Evolutionary conservation across 2,113 vertebrate genomes (phyloP).

Genomic region (Urocynchramus pylzowi): DNA sequence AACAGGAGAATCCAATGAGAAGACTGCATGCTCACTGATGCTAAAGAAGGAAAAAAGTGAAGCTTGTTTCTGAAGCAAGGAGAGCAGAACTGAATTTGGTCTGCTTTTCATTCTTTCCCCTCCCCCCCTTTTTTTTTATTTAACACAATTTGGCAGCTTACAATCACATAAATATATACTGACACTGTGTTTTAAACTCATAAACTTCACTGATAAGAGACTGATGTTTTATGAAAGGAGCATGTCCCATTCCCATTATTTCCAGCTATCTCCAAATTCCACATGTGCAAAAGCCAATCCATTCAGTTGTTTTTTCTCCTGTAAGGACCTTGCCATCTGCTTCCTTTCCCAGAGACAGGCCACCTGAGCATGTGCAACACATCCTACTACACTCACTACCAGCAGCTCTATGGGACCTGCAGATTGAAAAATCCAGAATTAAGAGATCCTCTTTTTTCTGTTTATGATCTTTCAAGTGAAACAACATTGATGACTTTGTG

Average conservation of each 20-base stretch:
- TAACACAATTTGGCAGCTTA: not conserved
- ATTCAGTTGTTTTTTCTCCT: not conserved
- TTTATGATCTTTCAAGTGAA: not conserved
- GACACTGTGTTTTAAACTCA: not conserved
- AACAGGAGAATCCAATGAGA: not conserved
- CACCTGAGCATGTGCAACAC: not conserved
- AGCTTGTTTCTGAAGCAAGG: not conserved
- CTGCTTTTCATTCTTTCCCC: not conserved
- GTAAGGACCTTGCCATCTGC: not conserved
- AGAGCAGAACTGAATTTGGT: not conserved
- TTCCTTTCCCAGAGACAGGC: not conserved
- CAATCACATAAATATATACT: not conserved
- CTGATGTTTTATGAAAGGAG: not conserved
- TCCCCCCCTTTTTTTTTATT: not conserved
- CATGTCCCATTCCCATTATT: fast-evolving
- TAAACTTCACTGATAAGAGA: not conserved
- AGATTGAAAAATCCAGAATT: not conserved
- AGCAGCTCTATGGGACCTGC: not conserved
- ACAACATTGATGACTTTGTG: not conserved
- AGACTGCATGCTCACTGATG: fast-evolving
- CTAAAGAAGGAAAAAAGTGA: not conserved
- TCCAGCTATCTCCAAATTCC: not conserved
- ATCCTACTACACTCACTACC: not conserved
- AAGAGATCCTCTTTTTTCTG: not conserved
- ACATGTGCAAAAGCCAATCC: not conserved